These are phyloP conservation scores for Hyperoplus immaculatus DNA, from an alignment of 2,797 vertebrate species.

Conservation along the genomic window DNA sequence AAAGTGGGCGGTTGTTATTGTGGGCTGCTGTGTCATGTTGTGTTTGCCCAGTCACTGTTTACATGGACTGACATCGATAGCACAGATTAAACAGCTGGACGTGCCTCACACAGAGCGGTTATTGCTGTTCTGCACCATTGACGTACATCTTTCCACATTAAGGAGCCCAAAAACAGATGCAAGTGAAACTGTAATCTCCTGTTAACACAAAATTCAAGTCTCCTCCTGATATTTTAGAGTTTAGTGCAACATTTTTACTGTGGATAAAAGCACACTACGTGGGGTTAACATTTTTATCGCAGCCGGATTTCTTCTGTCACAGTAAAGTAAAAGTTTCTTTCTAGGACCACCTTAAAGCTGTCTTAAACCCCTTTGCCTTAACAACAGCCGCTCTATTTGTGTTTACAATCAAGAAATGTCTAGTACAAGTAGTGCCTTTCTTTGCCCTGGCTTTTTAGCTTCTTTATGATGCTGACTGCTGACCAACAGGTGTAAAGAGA, in stretches of 20 bases:
- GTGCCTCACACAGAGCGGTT: not conserved
- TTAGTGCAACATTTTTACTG: not conserved
- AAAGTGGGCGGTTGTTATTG: not conserved
- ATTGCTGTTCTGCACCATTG: conserved; percentile 9
- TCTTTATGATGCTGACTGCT: not conserved
- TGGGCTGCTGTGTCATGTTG: not conserved
- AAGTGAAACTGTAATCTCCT: not conserved
- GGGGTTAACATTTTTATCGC: not conserved
- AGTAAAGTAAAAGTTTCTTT: not conserved
- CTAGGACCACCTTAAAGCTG: not conserved
- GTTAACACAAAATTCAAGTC: not conserved
- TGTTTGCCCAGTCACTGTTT: conserved; percentile 21
- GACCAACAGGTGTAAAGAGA: conserved; percentile 25
- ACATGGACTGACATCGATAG: not conserved
- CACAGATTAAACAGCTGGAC: not conserved
- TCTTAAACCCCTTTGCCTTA: not conserved
- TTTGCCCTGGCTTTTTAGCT: not conserved
- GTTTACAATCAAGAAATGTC: not conserved
- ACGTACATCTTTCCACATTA: conserved; percentile 5
- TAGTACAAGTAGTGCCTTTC: conserved; percentile 6
- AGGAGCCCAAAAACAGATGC: conserved; percentile 1
- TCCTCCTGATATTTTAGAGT: not conserved
- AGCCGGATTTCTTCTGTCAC: conserved; percentile 1
- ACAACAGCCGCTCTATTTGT: not conserved
- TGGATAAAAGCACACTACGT: not conserved